A percentile compares a stretch with the other conserved stretches of the same genome.
Evolutionary conservation across 2,888 invertebrate species (phyloP).

Genomic region (Gymnocheta viridis): DNA sequence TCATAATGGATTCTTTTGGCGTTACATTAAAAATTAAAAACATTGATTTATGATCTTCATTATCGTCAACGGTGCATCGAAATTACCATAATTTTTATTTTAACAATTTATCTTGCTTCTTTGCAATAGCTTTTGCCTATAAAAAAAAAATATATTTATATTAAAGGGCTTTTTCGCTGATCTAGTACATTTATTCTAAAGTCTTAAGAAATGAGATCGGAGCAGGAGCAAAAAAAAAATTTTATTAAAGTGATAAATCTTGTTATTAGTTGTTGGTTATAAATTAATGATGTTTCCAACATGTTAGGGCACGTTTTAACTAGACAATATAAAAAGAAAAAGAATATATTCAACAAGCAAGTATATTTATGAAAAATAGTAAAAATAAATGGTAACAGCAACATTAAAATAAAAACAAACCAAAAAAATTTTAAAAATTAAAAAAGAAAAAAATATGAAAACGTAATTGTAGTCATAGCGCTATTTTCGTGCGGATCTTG

Average conservation of each 20-base stretch:
- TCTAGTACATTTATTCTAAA: slow-evolving; percentile 17
- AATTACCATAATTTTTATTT: slow-evolving; percentile 63
- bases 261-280: slow-evolving; percentile 70
- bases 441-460: not conserved
- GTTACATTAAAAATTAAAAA: slow-evolving; percentile 29
- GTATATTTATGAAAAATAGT: slow-evolving; percentile 64
- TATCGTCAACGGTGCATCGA: slow-evolving; percentile 63
- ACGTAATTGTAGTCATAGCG: slow-evolving; percentile 40
- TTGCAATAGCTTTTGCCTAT: slow-evolving; percentile 6
- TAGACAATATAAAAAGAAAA: slow-evolving; percentile 32
- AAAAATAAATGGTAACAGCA: slow-evolving; percentile 66
- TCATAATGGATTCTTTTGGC: slow-evolving; percentile 9
- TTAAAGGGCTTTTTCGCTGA: slow-evolving; percentile 40
- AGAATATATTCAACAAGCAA: not conserved
- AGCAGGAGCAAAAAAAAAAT: slow-evolving; percentile 28
- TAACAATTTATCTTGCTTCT: slow-evolving; percentile 58
- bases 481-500: slow-evolving; percentile 58
- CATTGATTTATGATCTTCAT: slow-evolving; percentile 69
- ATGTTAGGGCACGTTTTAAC: slow-evolving; percentile 64
- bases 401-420: slow-evolving; percentile 24
- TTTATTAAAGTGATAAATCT: slow-evolving; percentile 68
- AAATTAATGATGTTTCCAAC: slow-evolving; percentile 68
- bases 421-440: not conserved
- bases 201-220: slow-evolving; percentile 2
- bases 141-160: not conserved